A percentile compares a stretch with the other conserved stretches of the same genome.
Evolutionary conservation across 2,888 invertebrate species (phyloP).

Genomic region (Electrophaes corylata): DNA sequence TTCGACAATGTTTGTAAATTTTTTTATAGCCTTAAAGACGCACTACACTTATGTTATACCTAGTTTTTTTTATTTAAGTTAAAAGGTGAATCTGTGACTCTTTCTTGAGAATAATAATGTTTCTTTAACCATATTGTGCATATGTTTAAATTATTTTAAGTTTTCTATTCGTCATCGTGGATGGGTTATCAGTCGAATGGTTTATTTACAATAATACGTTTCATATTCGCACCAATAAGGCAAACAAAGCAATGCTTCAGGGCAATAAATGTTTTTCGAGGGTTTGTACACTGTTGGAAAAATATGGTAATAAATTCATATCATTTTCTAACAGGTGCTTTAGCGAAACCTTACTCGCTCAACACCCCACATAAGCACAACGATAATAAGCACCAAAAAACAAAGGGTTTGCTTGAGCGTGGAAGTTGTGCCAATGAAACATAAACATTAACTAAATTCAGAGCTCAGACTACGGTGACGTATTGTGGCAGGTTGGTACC

Average conservation of each 20-base stretch:
- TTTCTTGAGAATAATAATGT: no score
- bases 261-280: slow-evolving; percentile 12
- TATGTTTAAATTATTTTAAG: no score
- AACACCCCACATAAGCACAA: slow-evolving; percentile 14
- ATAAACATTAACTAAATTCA: slow-evolving; percentile 25
- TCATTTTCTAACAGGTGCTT: slow-evolving; percentile 23
- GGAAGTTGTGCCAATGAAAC: slow-evolving; percentile 25
- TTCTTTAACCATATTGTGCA: no score
- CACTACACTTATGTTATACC: no score
- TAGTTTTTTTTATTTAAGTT: no score
- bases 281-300: slow-evolving; percentile 5
- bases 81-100: no score
- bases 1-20: no score
- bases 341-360: slow-evolving; percentile 13
- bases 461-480: slow-evolving; percentile 20
- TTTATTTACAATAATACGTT: background rate
- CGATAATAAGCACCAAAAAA: slow-evolving; percentile 22
- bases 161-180: no score
- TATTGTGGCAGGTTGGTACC: slow-evolving; percentile 1
- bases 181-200: background rate
- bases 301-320: slow-evolving; percentile 22
- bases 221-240: slow-evolving; percentile 4
- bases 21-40: no score
- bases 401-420: slow-evolving; percentile 14
- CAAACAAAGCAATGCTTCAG: slow-evolving; percentile 4